Evolutionary conservation across 2,888 invertebrate species (phyloP), one percentile per base, ranked within the genome.

Genomic region (Cylloceria caligata): DNA sequence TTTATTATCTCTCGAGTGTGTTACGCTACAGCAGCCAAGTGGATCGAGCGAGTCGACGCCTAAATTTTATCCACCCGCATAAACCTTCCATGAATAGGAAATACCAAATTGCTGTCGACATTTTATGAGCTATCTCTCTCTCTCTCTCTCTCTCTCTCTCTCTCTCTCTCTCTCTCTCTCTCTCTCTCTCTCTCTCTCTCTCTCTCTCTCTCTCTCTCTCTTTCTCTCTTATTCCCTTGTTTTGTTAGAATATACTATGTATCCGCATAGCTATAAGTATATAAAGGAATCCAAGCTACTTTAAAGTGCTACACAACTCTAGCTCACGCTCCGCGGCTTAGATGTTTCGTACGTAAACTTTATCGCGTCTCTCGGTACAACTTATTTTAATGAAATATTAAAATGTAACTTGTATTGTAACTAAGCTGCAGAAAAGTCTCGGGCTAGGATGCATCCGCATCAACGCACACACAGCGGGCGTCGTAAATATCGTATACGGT

Each of bases 41-140:
- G 78, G 62, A 82, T 76, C 68, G 62, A 78, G 57, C 68, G 42
- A 78, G 39, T 60, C 67, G 64, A 71, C 65, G 75, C 75, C 72
- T 83, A 83, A 83, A 83, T 83, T 83, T 57, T 69, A 79, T 68
- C 76, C 79, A 57, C 76, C 80, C 82, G 82, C 82, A 79, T 83
- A 83, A 83, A 83, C 80, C 79, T 79, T 80, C 80, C 82, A 83
- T 83, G 82, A 83, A 83, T 83, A 83, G 82, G 76, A 83, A 83
- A 76, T 83, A 80, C 82, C 80, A 83, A 83, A 83, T 83, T 83
- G 82, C 76, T 76, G 68, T 45, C 55, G 72, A 80, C 80, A 73
- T 80, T 83, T 83, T 83, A 83, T 75, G 75, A 42, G 30, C 36
- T 7, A 24, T 69, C 69, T 39, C 36, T 73, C 21, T 27, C n/a